phyloP scores from a whole-genome alignment of 2,888 invertebrate genomes.

The Caenorhabditis sp. region DNA sequence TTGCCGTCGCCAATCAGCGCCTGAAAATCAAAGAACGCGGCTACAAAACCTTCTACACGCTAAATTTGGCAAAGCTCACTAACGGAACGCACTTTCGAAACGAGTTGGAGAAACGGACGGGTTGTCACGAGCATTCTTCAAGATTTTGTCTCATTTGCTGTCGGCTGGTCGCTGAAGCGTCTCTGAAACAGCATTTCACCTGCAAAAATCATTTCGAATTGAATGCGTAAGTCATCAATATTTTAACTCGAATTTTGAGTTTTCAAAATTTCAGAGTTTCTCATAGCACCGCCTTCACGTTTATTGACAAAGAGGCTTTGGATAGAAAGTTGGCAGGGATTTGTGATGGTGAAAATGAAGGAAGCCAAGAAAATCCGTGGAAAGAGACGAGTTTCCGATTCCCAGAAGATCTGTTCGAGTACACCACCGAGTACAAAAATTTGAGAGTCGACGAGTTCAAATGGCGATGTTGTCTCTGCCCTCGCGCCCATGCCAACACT shows the following conservation, averaged over 20 bases:
- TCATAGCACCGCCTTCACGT: slow-evolving; percentile 5
- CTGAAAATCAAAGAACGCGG: not conserved
- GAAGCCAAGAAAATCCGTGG: not conserved
- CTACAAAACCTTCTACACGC: slow-evolving; percentile 23
- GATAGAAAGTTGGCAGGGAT: slow-evolving; percentile 10
- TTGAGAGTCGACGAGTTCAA: slow-evolving; percentile 29
- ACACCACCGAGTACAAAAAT: slow-evolving; percentile 28
- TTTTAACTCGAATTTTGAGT: not conserved
- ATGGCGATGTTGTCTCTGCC: slow-evolving; percentile 55
- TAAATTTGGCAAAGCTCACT: slow-evolving; percentile 5
- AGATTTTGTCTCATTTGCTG: slow-evolving; percentile 43
- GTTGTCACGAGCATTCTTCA: not conserved
- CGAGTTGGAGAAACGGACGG: not conserved
- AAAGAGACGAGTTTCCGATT: slow-evolving; percentile 21
- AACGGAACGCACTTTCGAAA: slow-evolving; percentile 29
- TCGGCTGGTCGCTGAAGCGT: not conserved
- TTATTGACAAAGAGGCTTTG: not conserved
- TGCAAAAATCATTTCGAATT: not conserved
- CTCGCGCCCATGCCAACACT: slow-evolving; percentile 6
- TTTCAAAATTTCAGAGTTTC: slow-evolving; percentile 14
- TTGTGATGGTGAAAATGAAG: too few relatives aligned
- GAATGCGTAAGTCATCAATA: slow-evolving; percentile 18
- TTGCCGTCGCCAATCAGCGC: slow-evolving; percentile 9
- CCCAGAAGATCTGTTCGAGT: slow-evolving; percentile 34
- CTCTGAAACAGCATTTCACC: slow-evolving; percentile 18